phyloP scores from a whole-genome alignment of 1,140 invertebrate genomes.

The Drosophila pallidifrons region DNA sequence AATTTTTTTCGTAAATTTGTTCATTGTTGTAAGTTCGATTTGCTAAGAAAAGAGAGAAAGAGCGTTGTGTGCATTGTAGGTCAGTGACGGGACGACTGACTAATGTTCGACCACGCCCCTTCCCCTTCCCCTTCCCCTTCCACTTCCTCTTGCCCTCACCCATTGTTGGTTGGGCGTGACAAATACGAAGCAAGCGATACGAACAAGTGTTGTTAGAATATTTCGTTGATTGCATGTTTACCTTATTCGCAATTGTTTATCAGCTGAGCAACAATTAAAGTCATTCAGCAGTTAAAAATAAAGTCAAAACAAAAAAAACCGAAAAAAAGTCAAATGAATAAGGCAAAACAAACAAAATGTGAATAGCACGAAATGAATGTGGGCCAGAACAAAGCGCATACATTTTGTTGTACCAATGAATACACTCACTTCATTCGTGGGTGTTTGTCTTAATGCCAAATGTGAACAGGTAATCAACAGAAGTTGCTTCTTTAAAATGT shows the following conservation, averaged over 20 bases:
- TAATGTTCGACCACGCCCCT: conserved; percentile 10
- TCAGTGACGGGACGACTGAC: conserved; percentile 9
- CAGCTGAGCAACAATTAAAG: conserved; percentile 54
- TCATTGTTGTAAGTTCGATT: no score
- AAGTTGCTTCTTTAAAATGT: no score
- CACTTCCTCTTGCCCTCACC: no score
- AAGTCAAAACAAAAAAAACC: background rate
- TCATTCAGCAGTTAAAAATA: conserved; percentile 51
- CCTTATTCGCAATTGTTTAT: conserved; percentile 52
- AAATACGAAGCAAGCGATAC: conserved; percentile 22
- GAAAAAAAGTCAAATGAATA: conserved; percentile 31
- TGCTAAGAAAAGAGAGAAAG: no score
- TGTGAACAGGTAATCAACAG: background rate
- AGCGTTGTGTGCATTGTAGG: background rate
- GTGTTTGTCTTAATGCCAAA: background rate
- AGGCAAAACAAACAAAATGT: conserved; percentile 15
- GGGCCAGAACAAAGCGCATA: conserved; percentile 45
- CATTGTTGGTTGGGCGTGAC: conserved; percentile 28
- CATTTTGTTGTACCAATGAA: conserved; percentile 1
- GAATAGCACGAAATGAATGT: conserved; percentile 14
- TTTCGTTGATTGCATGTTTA: conserved; percentile 31
- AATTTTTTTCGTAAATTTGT: no score
- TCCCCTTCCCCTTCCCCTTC: no score
- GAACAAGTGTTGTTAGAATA: conserved; percentile 21
- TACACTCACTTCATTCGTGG: background rate